phyloP scores from a whole-genome alignment of 2,113 vertebrate species.

The Camelus bactrianus region DNA sequence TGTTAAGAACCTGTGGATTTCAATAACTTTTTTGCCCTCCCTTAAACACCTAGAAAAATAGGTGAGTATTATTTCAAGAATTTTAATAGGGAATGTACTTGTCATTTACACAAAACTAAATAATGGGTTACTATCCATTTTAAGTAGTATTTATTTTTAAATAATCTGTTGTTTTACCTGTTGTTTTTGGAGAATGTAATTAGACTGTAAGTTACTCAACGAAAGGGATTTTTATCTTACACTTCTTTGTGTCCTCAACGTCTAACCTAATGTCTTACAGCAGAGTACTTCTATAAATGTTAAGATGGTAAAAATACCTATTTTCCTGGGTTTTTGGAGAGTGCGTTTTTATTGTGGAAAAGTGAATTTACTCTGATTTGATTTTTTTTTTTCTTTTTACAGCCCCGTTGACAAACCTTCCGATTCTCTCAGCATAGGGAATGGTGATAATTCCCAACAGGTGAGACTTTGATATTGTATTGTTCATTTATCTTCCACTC shows the following conservation, averaged over 20 bases:
- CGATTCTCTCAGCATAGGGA: constrained; percentile 96
- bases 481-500: neutral
- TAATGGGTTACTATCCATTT: neutral
- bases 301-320: neutral
- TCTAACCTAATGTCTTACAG: constrained; percentile 1
- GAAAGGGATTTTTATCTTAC: neutral
- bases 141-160: neutral
- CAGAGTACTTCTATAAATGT: neutral
- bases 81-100: constrained; percentile 7
- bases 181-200: constrained; percentile 15
- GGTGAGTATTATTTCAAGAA: constrained; percentile 49
- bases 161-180: neutral
- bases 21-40: neutral
- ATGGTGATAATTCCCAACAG: constrained; percentile 97
- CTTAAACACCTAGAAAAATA: constrained; percentile 36
- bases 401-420: constrained; percentile 98
- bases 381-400: constrained; percentile 83
- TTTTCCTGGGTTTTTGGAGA: constrained; percentile 14
- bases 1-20: constrained; percentile 44
- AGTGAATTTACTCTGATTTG: constrained; percentile 69
- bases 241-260: neutral
- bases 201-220: constrained; percentile 13
- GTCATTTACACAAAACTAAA: neutral
- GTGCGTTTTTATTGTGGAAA: constrained; percentile 9
- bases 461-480: constrained; percentile 84